Percentiles rank a stretch among this genome's conserved stretches.
Conservation (phyloP, 2,888 invertebrate genomes). For the Chironomus riparius region DNA sequence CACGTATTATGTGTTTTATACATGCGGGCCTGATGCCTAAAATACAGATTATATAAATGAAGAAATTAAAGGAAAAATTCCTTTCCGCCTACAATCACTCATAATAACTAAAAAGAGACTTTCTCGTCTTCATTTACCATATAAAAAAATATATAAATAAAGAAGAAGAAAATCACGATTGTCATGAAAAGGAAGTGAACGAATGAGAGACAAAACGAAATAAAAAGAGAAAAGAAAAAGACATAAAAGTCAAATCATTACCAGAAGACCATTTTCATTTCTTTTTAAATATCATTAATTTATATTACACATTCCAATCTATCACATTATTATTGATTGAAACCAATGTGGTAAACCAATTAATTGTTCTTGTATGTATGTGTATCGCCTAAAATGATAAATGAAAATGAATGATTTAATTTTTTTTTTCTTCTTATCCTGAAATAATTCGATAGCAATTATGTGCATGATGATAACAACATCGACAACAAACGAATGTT, state of each 20-base stretch:
- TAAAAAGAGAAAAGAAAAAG: neutral
- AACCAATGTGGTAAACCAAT: neutral
- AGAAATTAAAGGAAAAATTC: neutral
- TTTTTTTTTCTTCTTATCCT: too few species aligned
- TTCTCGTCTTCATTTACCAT: too few species aligned
- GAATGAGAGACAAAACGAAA: neutral
- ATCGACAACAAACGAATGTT: neutral
- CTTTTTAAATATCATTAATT: neutral
- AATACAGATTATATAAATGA: neutral
- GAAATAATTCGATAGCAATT: too few species aligned
- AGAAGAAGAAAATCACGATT: too few species aligned
- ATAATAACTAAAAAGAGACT: neutral
- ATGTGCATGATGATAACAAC: too few species aligned
- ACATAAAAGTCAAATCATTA: conserved; percentile 18
- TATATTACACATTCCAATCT: neutral
- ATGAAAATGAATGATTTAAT: neutral
- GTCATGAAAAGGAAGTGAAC: too few species aligned
- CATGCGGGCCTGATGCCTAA: too few species aligned
- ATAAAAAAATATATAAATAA: too few species aligned
- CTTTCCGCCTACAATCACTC: neutral
- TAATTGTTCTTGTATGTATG: neutral
- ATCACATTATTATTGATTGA: neutral
- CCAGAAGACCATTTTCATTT: conserved; percentile 8
- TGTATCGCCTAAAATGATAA: neutral
- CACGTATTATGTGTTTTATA: too few species aligned